Evolutionary conservation across 2,797 vertebrate species (phyloP).

Genomic region (Chromobotia macracanthus): DNA sequence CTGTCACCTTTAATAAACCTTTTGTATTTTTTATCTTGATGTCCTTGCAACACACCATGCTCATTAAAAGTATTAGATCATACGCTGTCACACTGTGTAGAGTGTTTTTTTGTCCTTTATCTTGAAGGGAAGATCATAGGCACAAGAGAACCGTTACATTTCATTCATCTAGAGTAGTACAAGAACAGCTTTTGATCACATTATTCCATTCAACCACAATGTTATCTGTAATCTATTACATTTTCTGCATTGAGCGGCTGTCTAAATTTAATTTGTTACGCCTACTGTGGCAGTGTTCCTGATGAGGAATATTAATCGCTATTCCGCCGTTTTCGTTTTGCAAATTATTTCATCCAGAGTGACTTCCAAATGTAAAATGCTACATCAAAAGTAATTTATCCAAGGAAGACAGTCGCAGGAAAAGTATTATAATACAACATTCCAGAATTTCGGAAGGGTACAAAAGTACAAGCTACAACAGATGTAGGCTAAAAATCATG

Average conservation of each 20-base stretch:
- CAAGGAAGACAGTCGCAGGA: neutral
- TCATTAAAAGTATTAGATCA: too few species aligned
- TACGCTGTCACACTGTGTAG: too few species aligned
- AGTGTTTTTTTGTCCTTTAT: neutral
- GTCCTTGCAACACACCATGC: too few species aligned
- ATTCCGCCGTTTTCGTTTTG: neutral
- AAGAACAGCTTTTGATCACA: neutral
- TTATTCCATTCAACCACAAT: neutral
- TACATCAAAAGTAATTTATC: neutral
- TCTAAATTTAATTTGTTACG: neutral
- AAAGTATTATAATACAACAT: neutral
- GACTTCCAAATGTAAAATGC: neutral
- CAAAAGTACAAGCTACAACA: neutral
- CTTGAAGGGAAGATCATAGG: neutral
- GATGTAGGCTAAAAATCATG: neutral
- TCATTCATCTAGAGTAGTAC: neutral
- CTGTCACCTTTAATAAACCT: too few species aligned
- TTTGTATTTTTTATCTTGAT: too few species aligned
- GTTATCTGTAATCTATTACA: slow-evolving; percentile 8
- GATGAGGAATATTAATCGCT: neutral
- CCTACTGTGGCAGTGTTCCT: neutral
- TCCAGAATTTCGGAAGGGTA: neutral
- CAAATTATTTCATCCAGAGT: neutral
- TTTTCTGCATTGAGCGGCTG: neutral
- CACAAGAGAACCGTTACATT: neutral